phyloP scores from a whole-genome alignment of 2,888 invertebrate genomes.

The Chloroclystis v-ata region DNA sequence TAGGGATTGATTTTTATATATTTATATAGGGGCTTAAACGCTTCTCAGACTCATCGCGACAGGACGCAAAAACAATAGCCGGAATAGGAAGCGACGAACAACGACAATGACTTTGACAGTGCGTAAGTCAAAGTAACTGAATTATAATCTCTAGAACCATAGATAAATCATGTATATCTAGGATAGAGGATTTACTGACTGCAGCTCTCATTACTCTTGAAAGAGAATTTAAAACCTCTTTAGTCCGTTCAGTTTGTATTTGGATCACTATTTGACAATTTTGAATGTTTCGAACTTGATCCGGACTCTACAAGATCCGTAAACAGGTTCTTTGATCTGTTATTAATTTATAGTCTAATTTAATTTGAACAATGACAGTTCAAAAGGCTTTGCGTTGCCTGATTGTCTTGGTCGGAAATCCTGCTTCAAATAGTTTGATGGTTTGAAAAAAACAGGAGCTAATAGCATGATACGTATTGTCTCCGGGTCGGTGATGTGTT shows the following conservation, averaged over 20 bases:
- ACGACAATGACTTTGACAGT: constrained; percentile 38
- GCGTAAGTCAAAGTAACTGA: constrained; percentile 13
- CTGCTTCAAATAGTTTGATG: constrained; percentile 52
- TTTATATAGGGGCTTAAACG: no score
- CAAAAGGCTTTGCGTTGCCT: constrained; percentile 53
- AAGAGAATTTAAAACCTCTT: no score
- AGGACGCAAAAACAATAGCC: constrained; percentile 75
- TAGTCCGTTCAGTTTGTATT: no score
- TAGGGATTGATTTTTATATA: no score
- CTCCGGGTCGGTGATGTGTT: not conserved
- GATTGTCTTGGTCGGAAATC: constrained; percentile 57
- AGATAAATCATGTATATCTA: no score
- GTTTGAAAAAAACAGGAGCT: constrained; percentile 6
- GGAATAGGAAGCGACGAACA: constrained; percentile 73
- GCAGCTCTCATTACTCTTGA: no score
- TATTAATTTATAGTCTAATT: constrained; percentile 46
- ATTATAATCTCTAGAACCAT: constrained; percentile 1
- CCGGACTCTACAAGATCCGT: constrained; percentile 59
- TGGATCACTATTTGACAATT: no score
- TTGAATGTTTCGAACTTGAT: constrained; percentile 51
- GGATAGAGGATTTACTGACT: no score
- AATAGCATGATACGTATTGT: no score
- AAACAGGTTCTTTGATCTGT: constrained; percentile 58
- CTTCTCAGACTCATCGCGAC: constrained; percentile 55
- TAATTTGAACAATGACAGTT: constrained; percentile 44